Conservation (phyloP, 2,113 vertebrate species). For the Dendropsophus ebraccatus region DNA sequence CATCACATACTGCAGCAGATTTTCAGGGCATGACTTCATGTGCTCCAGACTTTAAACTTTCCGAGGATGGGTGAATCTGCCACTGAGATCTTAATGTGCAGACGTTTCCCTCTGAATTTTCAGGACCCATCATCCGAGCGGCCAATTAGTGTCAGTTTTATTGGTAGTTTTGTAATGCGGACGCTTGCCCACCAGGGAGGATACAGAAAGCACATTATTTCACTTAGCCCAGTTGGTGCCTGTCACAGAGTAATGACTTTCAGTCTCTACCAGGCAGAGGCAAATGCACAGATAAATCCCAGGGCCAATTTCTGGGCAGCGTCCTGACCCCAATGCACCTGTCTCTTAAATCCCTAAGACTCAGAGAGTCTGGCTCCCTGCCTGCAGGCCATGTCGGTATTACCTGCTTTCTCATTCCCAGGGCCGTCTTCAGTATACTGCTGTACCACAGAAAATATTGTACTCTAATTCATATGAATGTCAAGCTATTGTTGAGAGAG, state of each 20-base stretch:
- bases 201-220: slow-evolving; percentile 59
- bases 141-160: slow-evolving; percentile 61
- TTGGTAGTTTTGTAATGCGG: slow-evolving; percentile 58
- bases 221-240: slow-evolving; percentile 56
- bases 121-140: slow-evolving; percentile 59
- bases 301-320: slow-evolving; percentile 36
- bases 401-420: slow-evolving; percentile 43
- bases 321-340: slow-evolving; percentile 46
- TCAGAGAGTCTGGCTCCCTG: slow-evolving; percentile 34
- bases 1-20: slow-evolving; percentile 36
- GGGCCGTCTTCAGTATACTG: background rate
- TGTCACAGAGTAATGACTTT: slow-evolving; percentile 57
- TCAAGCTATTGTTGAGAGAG: slow-evolving; percentile 4
- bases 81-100: slow-evolving; percentile 59
- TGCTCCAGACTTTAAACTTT: slow-evolving; percentile 58
- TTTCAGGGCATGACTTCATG: slow-evolving; percentile 54
- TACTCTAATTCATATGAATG: slow-evolving; percentile 21
- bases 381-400: slow-evolving; percentile 33
- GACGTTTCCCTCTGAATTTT: slow-evolving; percentile 57
- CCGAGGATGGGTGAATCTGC: slow-evolving; percentile 57
- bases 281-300: slow-evolving; percentile 53
- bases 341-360: slow-evolving; percentile 52
- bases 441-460: slow-evolving; percentile 12
- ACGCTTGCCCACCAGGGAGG: slow-evolving; percentile 58
- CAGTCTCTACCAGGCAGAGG: slow-evolving; percentile 54